Percentiles rank a stretch among this genome's conserved stretches.
Evolutionary conservation across 2,888 invertebrate genomes (phyloP).

Genomic region (Idaea dimidiata): DNA sequence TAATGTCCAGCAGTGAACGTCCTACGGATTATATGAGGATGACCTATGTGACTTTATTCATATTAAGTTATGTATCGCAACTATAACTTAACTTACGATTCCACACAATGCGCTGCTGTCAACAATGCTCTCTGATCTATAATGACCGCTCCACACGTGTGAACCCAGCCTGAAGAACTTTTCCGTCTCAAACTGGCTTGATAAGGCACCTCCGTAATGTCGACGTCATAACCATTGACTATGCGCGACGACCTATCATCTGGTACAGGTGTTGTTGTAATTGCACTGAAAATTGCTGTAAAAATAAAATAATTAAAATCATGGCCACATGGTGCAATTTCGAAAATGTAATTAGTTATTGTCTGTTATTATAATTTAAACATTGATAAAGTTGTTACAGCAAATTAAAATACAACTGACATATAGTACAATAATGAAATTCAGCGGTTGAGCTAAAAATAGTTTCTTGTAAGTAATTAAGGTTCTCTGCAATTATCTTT

Average conservation of each 20-base stretch:
- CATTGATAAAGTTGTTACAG: not conserved
- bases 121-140: conserved; percentile 49
- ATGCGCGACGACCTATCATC: conserved; percentile 47
- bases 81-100: conserved; percentile 40
- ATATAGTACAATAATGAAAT: not conserved
- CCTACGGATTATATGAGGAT: too few species aligned
- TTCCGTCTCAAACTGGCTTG: conserved; percentile 57
- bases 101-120: conserved; percentile 69
- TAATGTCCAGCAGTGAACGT: too few species aligned
- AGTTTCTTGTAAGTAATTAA: not conserved
- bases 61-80: too few species aligned
- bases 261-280: conserved; percentile 30
- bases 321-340: conserved; percentile 7
- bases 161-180: conserved; percentile 48
- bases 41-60: too few species aligned
- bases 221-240: conserved; percentile 68
- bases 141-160: conserved; percentile 65
- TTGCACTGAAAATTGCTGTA: conserved; percentile 28
- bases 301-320: not conserved
- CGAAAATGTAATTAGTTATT: conserved; percentile 1
- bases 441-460: not conserved
- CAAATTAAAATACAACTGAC: not conserved
- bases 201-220: conserved; percentile 66
- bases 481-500: not conserved
- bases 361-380: not conserved